These are phyloP conservation scores for Phrixothrix hirtus DNA, from an alignment of 2,888 invertebrate species.

Conservation along the genomic window DNA sequence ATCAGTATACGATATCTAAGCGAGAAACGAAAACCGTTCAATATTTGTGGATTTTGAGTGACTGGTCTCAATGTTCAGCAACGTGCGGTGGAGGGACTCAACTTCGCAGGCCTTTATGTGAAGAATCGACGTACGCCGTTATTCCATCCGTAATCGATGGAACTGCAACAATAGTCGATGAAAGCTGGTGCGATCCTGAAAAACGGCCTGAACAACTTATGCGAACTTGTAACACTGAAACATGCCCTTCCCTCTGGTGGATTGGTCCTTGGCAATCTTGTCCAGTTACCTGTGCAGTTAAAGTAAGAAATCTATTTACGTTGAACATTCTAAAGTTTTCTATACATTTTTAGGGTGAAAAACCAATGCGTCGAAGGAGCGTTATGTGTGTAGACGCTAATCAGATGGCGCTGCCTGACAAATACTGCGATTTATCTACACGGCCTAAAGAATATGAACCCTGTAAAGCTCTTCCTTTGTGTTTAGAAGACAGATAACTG, in stretches of 20 bases:
- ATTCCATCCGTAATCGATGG: conserved; percentile 55
- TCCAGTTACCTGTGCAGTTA: conserved; percentile 66
- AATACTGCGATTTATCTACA: conserved; percentile 66
- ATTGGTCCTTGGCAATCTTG: conserved; percentile 86
- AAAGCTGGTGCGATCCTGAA: conserved; percentile 47
- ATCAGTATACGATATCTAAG: conserved; percentile 79
- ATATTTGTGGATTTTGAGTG: conserved; percentile 75
- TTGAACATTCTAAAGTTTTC: conserved; percentile 3
- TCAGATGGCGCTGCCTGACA: conserved; percentile 76
- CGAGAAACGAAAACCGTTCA: conserved; percentile 62
- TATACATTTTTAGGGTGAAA: conserved; percentile 52
- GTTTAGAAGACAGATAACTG: conserved; percentile 44
- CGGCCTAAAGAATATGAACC: conserved; percentile 71
- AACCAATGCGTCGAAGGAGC: conserved; percentile 66
- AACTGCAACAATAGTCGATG: conserved; percentile 51
- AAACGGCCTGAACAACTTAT: conserved; percentile 64
- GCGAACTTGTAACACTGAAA: conserved; percentile 67
- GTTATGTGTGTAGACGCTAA: conserved; percentile 78
- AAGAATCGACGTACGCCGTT: conserved; percentile 52
- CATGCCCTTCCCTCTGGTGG: conserved; percentile 83
- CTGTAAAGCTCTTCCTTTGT: conserved; percentile 62
- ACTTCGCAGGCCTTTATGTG: conserved; percentile 59
- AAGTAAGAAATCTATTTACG: conserved; percentile 45
- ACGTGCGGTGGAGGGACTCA: conserved; percentile 79
- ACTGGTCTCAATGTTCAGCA: conserved; percentile 79